Evolutionary conservation across 2,113 vertebrate genomes (phyloP).

Genomic region (Castor canadensis): DNA sequence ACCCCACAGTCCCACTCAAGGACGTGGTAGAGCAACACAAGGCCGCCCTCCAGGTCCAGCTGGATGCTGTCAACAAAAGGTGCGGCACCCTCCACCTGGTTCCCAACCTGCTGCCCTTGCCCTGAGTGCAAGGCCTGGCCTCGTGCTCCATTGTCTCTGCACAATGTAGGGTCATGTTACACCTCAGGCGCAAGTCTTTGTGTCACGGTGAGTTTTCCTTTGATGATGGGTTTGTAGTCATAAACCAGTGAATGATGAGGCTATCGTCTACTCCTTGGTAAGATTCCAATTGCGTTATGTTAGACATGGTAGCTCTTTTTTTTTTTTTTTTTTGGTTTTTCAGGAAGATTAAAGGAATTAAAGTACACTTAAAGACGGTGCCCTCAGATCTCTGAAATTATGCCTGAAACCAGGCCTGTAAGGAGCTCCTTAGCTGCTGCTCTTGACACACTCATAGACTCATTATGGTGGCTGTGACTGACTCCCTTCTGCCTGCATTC

Average conservation of each 20-base stretch:
- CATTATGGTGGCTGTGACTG: too few relatives aligned
- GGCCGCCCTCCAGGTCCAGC: constrained; percentile 93
- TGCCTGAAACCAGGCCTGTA: background rate
- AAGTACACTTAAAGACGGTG: background rate
- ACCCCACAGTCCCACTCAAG: constrained; percentile 95
- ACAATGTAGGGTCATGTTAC: background rate
- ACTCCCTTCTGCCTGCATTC: background rate
- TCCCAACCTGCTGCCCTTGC: accelerated
- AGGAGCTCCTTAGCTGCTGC: background rate
- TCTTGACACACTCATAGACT: background rate
- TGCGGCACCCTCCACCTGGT: constrained; percentile 49
- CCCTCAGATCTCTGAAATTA: background rate
- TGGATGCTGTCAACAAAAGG: constrained; percentile 96
- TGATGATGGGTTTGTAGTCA: background rate
- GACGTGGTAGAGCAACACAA: constrained; percentile 98
- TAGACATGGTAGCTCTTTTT: background rate
- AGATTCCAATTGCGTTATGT: background rate
- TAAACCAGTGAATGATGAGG: background rate
- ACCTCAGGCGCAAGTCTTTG: background rate
- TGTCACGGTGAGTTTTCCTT: background rate
- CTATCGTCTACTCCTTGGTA: background rate
- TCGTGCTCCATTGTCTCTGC: background rate
- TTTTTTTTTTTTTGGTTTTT: background rate
- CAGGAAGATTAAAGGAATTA: background rate
- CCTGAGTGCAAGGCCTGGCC: background rate